A percentile compares a stretch with the other conserved stretches of the same genome.
phyloP scores from a whole-genome alignment of 2,113 vertebrate genomes.

The Chaenocephalus aceratus region DNA sequence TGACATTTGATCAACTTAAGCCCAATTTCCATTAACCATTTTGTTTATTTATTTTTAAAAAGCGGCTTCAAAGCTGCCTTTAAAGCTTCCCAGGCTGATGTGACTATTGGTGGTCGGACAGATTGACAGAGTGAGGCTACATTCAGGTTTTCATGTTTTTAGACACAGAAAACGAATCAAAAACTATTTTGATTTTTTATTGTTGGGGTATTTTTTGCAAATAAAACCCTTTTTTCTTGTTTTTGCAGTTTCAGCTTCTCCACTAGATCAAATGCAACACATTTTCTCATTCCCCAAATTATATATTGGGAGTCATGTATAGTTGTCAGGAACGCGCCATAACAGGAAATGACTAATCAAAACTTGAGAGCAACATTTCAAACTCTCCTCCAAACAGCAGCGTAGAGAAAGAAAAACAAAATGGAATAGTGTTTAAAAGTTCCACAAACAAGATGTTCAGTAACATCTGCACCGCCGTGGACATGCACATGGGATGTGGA shows the following conservation, averaged over 20 bases:
- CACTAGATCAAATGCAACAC: neutral
- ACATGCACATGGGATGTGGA: neutral
- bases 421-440: neutral
- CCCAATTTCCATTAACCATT: slow-evolving; percentile 42
- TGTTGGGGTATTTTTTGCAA: too few species aligned
- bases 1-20: slow-evolving; percentile 55
- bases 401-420: neutral
- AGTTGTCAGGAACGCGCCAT: slow-evolving; percentile 25
- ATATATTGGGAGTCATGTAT: slow-evolving; percentile 1
- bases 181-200: neutral
- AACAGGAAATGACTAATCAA: slow-evolving; percentile 45
- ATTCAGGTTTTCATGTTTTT: neutral
- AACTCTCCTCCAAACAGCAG: slow-evolving; percentile 15
- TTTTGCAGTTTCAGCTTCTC: neutral
- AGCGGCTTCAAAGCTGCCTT: slow-evolving; percentile 12
- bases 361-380: slow-evolving; percentile 5
- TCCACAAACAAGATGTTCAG: neutral
- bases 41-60: slow-evolving; percentile 43
- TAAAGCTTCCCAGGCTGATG: neutral
- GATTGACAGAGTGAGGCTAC: neutral
- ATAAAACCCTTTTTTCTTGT: neutral
- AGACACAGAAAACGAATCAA: too few species aligned
- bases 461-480: neutral
- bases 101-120: neutral
- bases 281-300: slow-evolving; percentile 26